Evolutionary conservation across 2,797 vertebrate species (phyloP).

Genomic region (Agapornis canus): DNA sequence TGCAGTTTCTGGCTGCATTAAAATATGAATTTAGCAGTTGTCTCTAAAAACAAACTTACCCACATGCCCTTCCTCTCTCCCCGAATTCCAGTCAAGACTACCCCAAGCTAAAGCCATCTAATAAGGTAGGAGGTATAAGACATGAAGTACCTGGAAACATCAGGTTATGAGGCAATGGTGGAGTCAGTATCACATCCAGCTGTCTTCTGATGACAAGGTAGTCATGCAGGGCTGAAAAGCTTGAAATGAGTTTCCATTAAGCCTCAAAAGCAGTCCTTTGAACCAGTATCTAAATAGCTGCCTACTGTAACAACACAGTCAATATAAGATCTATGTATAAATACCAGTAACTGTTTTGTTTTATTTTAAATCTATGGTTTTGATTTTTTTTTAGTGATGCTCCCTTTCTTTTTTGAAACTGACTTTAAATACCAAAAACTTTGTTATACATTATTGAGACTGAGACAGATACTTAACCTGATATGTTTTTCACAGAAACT

Average conservation of each 20-base stretch:
- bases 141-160: neutral
- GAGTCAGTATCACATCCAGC: neutral
- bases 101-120: neutral
- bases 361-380: neutral
- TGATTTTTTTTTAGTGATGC: neutral
- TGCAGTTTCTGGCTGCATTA: neutral
- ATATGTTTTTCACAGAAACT: neutral
- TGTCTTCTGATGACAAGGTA: neutral
- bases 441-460: neutral
- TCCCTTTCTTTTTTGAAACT: neutral
- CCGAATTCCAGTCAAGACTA: neutral
- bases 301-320: neutral
- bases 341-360: neutral
- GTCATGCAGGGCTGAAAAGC: neutral
- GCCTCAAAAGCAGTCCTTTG: neutral
- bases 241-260: neutral
- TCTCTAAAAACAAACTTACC: neutral
- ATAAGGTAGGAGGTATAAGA: neutral
- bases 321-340: neutral
- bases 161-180: neutral
- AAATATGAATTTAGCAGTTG: neutral
- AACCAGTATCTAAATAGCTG: neutral
- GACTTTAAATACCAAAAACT: neutral
- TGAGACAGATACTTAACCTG: neutral
- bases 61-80: neutral